Conservation (phyloP, 2,888 invertebrate genomes). For the Drosophila merina region DNA sequence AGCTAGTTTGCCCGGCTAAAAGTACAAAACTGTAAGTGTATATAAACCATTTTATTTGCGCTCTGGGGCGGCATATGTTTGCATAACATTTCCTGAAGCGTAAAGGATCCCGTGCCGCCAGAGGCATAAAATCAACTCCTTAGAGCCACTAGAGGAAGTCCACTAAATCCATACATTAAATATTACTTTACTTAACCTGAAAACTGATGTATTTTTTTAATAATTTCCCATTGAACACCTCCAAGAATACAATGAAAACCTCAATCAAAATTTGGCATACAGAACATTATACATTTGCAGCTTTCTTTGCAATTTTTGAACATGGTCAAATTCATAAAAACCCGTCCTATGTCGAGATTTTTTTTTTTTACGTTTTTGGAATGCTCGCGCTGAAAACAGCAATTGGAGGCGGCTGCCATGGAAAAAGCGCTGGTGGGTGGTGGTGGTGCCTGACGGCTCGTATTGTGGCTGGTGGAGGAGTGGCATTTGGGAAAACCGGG, state of each 20-base stretch:
- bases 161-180: no score
- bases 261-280: neutral
- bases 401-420: constrained; percentile 9
- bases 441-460: no score
- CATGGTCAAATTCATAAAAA: constrained; percentile 37
- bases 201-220: no score
- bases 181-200: no score
- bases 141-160: neutral
- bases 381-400: constrained; percentile 51
- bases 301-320: constrained; percentile 21
- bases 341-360: constrained; percentile 8
- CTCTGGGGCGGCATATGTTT: constrained; percentile 73
- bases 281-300: constrained; percentile 12
- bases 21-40: constrained; percentile 38
- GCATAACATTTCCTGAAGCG: constrained; percentile 64
- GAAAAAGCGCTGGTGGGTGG: constrained; percentile 4
- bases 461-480: no score
- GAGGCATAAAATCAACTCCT: constrained; percentile 19
- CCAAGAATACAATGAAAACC: neutral
- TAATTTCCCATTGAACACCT: neutral
- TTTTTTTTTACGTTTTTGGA: constrained; percentile 57
- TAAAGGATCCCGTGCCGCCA: constrained; percentile 17
- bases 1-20: constrained; percentile 29
- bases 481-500: constrained; percentile 2
- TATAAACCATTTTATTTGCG: constrained; percentile 63